Percentiles rank a stretch among this genome's conserved stretches.
phyloP scores from a whole-genome alignment of 2,888 invertebrate species.

The Andrena bucephala region DNA sequence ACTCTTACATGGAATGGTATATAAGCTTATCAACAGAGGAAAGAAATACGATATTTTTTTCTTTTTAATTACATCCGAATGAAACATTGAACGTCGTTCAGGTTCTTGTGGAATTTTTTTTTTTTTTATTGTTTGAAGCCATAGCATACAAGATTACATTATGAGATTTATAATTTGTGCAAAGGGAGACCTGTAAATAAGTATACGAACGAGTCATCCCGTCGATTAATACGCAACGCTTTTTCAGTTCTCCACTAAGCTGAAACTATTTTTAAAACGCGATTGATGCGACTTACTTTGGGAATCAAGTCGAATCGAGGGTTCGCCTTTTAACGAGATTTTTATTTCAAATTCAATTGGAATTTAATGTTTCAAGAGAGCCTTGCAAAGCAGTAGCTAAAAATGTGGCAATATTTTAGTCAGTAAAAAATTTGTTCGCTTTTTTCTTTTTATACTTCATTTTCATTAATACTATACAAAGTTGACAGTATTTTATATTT shows the following conservation, averaged over 20 bases:
- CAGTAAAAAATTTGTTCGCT: constrained; percentile 53
- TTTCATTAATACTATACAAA: constrained; percentile 71
- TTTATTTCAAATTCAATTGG: constrained; percentile 13
- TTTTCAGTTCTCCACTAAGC: constrained; percentile 37
- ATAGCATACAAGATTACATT: constrained; percentile 38
- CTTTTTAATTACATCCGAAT: constrained; percentile 41
- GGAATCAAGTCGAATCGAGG: neutral
- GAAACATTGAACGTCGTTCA: constrained; percentile 28
- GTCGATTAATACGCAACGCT: constrained; percentile 55
- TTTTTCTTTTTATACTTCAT: constrained; percentile 59
- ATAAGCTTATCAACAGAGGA: constrained; percentile 55
- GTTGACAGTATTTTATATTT: constrained; percentile 81
- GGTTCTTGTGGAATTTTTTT: constrained; percentile 45
- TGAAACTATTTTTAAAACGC: constrained; percentile 28
- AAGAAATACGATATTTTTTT: constrained; percentile 34
- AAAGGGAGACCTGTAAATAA: constrained; percentile 42
- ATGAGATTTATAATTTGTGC: constrained; percentile 36
- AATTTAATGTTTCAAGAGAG: constrained; percentile 31
- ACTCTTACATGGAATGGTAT: too few relatives aligned
- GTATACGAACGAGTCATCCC: constrained; percentile 57
- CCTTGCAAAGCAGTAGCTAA: constrained; percentile 34
- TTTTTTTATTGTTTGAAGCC: constrained; percentile 34
- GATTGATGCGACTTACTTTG: neutral
- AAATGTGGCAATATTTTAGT: constrained; percentile 69
- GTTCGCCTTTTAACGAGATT: neutral